These are phyloP conservation scores for Platygyra sinensis DNA, from an alignment of 64 coral and sea anemone genomes.

Conservation along the genomic window DNA sequence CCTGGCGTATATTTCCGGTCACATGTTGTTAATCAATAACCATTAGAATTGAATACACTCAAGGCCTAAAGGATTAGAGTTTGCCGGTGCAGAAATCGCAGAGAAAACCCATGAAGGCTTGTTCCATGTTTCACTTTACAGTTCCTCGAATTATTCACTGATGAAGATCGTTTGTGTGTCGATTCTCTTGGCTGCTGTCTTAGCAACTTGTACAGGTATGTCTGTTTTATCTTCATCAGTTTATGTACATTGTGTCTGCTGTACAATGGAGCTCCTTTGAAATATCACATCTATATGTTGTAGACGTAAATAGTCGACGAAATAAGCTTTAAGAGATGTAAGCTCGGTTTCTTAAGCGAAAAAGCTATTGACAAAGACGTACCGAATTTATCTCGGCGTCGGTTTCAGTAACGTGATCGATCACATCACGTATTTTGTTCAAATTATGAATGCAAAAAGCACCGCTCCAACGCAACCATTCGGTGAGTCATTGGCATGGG, in stretches of 20 bases:
- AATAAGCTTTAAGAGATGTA: too few relatives aligned
- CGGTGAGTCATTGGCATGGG: background rate
- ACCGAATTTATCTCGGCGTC: background rate
- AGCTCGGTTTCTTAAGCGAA: background rate
- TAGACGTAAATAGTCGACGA: too few relatives aligned
- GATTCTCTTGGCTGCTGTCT: background rate
- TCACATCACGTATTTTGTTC: background rate
- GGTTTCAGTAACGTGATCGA: background rate
- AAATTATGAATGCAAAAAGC: background rate
- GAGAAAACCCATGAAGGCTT: background rate
- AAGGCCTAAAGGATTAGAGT: background rate
- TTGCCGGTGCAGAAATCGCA: background rate
- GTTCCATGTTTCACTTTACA: background rate
- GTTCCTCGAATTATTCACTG: background rate
- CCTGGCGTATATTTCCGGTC: background rate
- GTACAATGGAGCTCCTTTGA: background rate
- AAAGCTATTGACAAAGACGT: background rate
- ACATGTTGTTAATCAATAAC: background rate
- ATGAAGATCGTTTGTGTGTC: background rate
- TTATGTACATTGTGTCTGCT: background rate
- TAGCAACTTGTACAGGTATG: slow-evolving; percentile 2
- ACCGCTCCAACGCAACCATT: too few relatives aligned
- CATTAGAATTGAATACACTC: background rate
- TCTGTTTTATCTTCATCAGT: background rate
- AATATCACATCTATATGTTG: background rate